These are phyloP conservation scores for Crotalus helleri DNA, from an alignment of 2,113 vertebrate species.

Conservation along the genomic window DNA sequence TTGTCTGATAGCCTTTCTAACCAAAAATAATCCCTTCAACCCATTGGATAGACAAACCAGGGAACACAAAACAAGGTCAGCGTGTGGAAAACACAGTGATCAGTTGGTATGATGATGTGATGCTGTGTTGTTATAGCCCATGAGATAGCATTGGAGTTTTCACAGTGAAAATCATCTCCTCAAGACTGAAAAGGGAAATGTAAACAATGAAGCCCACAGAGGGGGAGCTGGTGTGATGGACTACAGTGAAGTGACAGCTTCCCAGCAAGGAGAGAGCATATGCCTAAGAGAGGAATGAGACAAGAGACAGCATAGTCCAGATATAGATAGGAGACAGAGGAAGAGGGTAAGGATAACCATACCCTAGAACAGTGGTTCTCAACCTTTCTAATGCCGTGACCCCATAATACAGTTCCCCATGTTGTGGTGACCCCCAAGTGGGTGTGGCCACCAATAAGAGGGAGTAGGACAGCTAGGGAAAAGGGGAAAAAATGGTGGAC, in stretches of 20 bases:
- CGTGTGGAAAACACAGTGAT: not conserved
- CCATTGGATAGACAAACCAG: not conserved
- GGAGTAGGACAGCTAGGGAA: too few relatives aligned
- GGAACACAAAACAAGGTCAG: not conserved
- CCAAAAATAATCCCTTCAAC: not conserved
- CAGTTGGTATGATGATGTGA: fast-evolving
- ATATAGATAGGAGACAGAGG: not conserved
- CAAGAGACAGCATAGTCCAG: not conserved
- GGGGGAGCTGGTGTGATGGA: not conserved
- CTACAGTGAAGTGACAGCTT: not conserved
- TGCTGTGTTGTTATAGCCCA: not conserved
- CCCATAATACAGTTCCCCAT: too few relatives aligned
- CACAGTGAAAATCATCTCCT: not conserved
- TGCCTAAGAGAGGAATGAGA: not conserved
- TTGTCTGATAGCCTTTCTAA: not conserved
- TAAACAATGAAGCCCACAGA: not conserved
- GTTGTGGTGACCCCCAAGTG: too few relatives aligned
- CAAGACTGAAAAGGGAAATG: not conserved
- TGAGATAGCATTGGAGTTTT: not conserved
- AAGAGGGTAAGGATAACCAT: not conserved
- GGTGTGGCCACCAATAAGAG: too few relatives aligned
- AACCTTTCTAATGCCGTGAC: too few relatives aligned
- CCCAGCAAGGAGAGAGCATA: not conserved
- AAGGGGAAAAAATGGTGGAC: too few relatives aligned
- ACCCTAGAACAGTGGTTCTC: not conserved